Conservation (phyloP, 2,113 vertebrate genomes). For the Trochalopteron elliotii region DNA sequence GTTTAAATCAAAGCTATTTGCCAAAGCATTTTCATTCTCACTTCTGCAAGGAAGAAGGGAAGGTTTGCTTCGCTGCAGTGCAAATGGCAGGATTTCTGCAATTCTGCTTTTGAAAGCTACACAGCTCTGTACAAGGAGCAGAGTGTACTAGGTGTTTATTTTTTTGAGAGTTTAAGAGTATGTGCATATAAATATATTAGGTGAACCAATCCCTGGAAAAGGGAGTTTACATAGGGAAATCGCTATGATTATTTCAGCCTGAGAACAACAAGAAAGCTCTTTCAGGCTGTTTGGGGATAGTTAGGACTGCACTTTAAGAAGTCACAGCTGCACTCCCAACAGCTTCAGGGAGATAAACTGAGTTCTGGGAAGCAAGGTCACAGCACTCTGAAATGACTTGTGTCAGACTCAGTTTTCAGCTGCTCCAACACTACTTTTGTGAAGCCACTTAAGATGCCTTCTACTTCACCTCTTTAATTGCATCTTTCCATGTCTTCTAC, state of each 20-base stretch:
- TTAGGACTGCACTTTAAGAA: not conserved
- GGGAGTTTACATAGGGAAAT: not conserved
- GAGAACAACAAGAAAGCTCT: not conserved
- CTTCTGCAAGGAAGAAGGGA: not conserved
- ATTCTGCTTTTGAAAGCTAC: not conserved
- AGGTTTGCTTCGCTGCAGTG: not conserved
- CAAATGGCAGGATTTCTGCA: not conserved
- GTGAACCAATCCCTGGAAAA: not conserved
- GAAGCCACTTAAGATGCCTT: not conserved
- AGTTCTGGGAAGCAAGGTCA: not conserved
- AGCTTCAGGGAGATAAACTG: not conserved
- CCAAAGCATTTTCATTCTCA: slow-evolving; percentile 32
- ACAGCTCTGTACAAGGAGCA: not conserved
- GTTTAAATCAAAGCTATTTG: slow-evolving; percentile 55
- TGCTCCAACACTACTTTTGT: not conserved
- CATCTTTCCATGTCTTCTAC: not conserved
- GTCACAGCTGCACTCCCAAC: not conserved
- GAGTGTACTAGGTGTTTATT: slow-evolving; percentile 35
- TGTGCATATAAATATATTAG: not conserved
- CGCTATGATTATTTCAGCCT: not conserved
- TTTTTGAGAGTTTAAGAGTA: slow-evolving; percentile 7
- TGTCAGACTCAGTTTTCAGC: not conserved
- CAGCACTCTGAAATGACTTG: not conserved
- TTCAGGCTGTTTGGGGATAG: not conserved
- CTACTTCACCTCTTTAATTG: not conserved